Evolutionary conservation across 1,140 invertebrate genomes (phyloP), one percentile per base, ranked within the genome.

Genomic region (Lepidotrigona ventralis): DNA sequence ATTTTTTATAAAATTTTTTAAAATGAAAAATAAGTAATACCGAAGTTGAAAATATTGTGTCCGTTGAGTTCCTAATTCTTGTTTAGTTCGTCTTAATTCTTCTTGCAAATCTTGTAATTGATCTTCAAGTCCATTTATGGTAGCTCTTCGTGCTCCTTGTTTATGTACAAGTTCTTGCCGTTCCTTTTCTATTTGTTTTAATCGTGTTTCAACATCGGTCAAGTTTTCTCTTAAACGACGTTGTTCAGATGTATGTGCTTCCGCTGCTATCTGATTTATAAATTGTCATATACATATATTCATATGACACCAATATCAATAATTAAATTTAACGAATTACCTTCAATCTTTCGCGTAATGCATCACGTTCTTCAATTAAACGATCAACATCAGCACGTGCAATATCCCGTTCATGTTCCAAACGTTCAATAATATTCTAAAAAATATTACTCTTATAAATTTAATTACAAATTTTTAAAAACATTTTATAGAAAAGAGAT

Each of bases 341-440:
- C 93, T 95, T 94, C 19, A 95, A 90, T 90, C 94, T 93, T 81
- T 95, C 92, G 11, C 93, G 92, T 15, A 96, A 90, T n/a, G 94
- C 91, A 87, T 95, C 93, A 71, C 94, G 92, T 91, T 96, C 95
- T 86, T 95, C 93, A 82, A 95, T 94, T 53, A 96, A 85, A 81
- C 94, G 92, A 79, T 94, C 91, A 29, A 95, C 90, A 84, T 96
- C 95, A n/a, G 90, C 92, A 83, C 92, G 92, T 33, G 95, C 94
- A 53, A 93, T 87, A 85, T 95, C 95, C 78, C 95, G 90, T 88
- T 96, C 95, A 58, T 93, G 93, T 90, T 95, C 94, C 46, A 95
- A 84, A 56, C 93, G 92, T 84, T 94, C 94, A 17, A 95, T 84
- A 51, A 86, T 87, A 17, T 87, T 39, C 93, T 95, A 77, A 53